Percentiles rank a stretch among this genome's conserved stretches.
phyloP scores from a whole-genome alignment of 2,113 vertebrate species.

The Pontoporia blainvillei region DNA sequence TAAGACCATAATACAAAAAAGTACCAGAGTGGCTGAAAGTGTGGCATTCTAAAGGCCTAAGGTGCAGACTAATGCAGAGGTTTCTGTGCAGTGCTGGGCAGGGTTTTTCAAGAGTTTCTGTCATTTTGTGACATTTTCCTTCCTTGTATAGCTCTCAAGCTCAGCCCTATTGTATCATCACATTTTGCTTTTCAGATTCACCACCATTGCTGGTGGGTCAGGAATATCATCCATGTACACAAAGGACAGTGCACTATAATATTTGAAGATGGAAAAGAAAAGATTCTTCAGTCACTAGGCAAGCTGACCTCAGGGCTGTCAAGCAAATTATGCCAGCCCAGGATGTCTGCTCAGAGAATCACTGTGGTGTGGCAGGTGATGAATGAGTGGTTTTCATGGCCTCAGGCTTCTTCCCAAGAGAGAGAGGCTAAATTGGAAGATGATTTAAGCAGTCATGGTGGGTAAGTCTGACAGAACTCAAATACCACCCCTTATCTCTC shows the following conservation, averaged over 20 bases:
- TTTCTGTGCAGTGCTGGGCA: neutral
- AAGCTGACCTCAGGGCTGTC: constrained; percentile 36
- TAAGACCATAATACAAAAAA: neutral
- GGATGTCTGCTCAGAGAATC: constrained; percentile 11
- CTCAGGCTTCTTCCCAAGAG: constrained; percentile 23
- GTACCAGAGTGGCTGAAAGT: neutral
- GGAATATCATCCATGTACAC: neutral
- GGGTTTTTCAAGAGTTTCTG: neutral
- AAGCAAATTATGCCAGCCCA: constrained; percentile 31
- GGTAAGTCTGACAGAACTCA: constrained; percentile 9
- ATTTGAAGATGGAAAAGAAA: constrained; percentile 5
- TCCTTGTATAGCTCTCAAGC: neutral
- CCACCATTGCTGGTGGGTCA: neutral
- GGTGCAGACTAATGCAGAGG: neutral
- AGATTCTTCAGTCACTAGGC: constrained; percentile 7
- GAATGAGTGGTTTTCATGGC: constrained; percentile 26
- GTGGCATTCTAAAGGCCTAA: neutral
- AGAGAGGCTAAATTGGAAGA: constrained; percentile 33
- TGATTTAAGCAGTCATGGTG: constrained; percentile 16
- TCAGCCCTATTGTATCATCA: neutral
- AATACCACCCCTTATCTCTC: neutral
- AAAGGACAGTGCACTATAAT: neutral
- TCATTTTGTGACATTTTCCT: neutral
- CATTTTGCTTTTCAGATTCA: constrained; percentile 11
- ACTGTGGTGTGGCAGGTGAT: constrained; percentile 8